Evolutionary conservation across 2,113 vertebrate genomes (phyloP).

Genomic region (Geococcyx californianus): DNA sequence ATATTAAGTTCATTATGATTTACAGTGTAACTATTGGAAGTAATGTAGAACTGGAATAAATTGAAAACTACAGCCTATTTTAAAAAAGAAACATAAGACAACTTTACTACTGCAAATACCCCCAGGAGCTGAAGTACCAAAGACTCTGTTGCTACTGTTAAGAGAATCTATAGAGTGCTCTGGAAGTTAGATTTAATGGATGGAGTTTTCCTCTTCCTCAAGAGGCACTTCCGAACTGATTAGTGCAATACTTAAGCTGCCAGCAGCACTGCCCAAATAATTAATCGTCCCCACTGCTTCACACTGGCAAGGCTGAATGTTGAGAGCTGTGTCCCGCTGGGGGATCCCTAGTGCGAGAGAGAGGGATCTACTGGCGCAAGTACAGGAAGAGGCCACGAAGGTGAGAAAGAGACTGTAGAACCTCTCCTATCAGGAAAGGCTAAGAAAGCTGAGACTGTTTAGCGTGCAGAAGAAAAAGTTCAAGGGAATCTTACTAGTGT

Average conservation of each 20-base stretch:
- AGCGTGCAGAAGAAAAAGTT: neutral
- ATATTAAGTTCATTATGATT: neutral
- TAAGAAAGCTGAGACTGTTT: neutral
- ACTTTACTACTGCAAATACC: neutral
- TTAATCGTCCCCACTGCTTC: neutral
- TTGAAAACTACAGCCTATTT: neutral
- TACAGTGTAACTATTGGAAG: neutral
- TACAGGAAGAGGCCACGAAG: neutral
- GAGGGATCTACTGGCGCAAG: neutral
- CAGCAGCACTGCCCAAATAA: neutral
- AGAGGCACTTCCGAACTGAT: neutral
- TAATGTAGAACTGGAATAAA: neutral
- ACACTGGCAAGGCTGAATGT: neutral
- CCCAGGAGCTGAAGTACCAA: neutral
- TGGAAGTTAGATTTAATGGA: neutral
- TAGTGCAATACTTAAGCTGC: neutral
- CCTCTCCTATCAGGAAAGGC: neutral
- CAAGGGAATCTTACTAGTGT: too few relatives aligned
- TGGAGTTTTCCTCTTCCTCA: neutral
- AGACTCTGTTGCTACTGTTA: neutral
- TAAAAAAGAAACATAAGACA: neutral
- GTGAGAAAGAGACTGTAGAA: neutral
- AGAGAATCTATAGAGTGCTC: neutral
- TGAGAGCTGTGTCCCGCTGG: neutral
- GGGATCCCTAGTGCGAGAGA: neutral